phyloP scores from a whole-genome alignment of 2,113 vertebrate genomes.

The Rhipidura dahli region DNA sequence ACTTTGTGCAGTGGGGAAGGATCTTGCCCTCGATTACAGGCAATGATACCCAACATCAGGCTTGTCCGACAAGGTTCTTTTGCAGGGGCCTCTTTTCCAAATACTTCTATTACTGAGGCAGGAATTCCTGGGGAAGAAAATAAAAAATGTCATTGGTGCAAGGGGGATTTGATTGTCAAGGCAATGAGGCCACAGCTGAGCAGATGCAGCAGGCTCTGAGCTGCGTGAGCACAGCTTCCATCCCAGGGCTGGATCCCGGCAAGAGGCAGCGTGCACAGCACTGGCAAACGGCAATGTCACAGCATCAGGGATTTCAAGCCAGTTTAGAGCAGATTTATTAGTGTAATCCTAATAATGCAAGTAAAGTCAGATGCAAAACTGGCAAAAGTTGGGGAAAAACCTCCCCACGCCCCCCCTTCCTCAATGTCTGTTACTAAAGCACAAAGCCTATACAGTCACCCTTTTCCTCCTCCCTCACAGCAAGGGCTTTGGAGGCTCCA shows the following conservation, averaged over 20 bases:
- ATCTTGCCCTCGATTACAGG: background rate
- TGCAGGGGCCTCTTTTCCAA: background rate
- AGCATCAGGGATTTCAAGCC: background rate
- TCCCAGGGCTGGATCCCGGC: background rate
- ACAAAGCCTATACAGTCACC: background rate
- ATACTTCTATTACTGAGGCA: background rate
- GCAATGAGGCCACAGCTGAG: background rate
- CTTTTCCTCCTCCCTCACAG: background rate
- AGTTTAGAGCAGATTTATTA: background rate
- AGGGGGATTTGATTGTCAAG: background rate
- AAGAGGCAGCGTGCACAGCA: fast-evolving
- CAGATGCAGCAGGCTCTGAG: background rate
- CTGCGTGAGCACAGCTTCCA: background rate
- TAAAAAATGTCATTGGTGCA: background rate
- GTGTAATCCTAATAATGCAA: background rate
- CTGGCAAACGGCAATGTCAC: background rate
- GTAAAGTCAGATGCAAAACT: background rate
- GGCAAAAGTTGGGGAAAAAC: fast-evolving
- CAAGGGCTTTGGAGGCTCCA: background rate
- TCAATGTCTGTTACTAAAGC: background rate
- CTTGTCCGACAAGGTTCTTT: background rate
- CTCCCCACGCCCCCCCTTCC: fast-evolving
- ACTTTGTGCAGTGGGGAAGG: fast-evolving
- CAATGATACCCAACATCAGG: background rate
- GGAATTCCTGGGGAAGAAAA: background rate